phyloP scores from a whole-genome alignment of 2,888 invertebrate species.

The Dugesia japonica region DNA sequence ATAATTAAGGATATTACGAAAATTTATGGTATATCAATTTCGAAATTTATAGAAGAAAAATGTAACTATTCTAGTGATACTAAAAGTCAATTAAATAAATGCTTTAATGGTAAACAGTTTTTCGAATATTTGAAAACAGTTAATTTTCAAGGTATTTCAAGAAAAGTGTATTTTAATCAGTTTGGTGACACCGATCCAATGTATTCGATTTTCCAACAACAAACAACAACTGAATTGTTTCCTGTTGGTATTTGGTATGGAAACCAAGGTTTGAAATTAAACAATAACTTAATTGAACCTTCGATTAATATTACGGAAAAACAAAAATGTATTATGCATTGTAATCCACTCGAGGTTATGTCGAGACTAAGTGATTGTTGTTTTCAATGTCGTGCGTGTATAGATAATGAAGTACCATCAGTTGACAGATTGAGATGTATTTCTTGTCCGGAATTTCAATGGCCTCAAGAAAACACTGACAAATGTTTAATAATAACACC shows the following conservation, averaged over 20 bases:
- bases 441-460: slow-evolving; percentile 5
- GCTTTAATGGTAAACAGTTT: background rate
- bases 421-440: background rate
- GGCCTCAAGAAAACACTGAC: slow-evolving; percentile 9
- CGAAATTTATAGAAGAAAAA: background rate
- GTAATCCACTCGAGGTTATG: background rate
- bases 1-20: background rate
- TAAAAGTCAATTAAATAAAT: background rate
- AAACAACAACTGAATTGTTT: background rate
- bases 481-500: background rate
- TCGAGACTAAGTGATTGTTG: background rate
- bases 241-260: slow-evolving; percentile 12
- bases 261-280: background rate
- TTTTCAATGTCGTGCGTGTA: background rate
- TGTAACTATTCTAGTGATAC: background rate
- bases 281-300: background rate
- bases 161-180: slow-evolving; percentile 3
- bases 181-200: background rate
- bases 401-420: background rate
- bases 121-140: background rate
- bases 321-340: background rate
- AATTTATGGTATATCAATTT: background rate
- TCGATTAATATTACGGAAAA: background rate
- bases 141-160: background rate
- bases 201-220: slow-evolving; percentile 2